Evolutionary conservation across 2,888 invertebrate species (phyloP), one percentile per base, ranked within the genome.

Genomic region (Oxyscelio sp.): DNA sequence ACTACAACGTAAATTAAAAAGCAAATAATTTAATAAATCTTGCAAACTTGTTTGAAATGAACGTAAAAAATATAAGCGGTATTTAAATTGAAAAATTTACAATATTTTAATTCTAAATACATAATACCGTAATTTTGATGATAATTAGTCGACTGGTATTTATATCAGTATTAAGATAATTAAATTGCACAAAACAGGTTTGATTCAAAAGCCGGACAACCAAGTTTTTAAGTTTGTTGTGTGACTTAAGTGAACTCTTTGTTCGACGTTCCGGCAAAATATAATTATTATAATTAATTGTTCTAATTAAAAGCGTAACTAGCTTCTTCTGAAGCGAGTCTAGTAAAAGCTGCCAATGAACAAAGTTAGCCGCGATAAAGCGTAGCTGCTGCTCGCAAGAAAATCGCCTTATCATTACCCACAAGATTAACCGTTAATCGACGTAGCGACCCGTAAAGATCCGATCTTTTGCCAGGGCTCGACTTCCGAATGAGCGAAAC

Each of bases 371-470:
- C 65, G 65, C 81, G 78, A 82, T 79, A 85, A 85, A 81, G 70
- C 70, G 81, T 61, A 54, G 65, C 73, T 71, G 74, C 58, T 78
- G 74, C 73, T 71, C 22, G 70, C 58, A 58, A 73, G 85, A 85
- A 85, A 85, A 81, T 73, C 58, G 85, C 70, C 78, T 85, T 85
- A 85, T 81, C 85, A 73, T 84, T 83, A 85, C 86, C 86, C 82
- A 83, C 83, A 85, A 85, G 84, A 84, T 86, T 83, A 82, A 85
- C 80, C 79, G 83, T 83, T 85, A 85, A 85, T 86, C 83, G 85
- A 77, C 81, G 83, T 82, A 85, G 83, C 85, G 86, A 83, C 84
- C 82, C 80, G 77, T 83, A 61, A 86, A 85, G 82, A 83, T 83
- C 78, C 80, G 75, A 81, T 81, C 86, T 85, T 78, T 77, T 70